Conservation (phyloP, 64 coral and sea anemone species). For the Actinia equina region DNA sequence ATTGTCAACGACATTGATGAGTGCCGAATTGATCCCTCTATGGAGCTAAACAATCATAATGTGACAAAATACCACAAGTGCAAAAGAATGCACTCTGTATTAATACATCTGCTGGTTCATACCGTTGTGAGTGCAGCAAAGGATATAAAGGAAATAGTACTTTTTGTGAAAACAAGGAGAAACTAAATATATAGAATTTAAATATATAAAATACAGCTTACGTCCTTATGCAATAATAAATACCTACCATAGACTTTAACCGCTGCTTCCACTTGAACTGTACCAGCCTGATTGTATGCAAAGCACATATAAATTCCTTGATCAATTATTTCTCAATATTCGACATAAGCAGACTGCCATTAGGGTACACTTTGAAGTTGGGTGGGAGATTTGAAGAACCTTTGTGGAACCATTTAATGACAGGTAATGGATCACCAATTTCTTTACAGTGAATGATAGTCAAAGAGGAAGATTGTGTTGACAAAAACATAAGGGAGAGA, state of each 20-base stretch:
- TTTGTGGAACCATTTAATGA: conserved; percentile 33
- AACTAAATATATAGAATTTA: too few relatives aligned
- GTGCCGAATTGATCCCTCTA: too few relatives aligned
- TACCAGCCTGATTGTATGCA: conserved; percentile 32
- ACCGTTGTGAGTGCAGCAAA: conserved; percentile 25
- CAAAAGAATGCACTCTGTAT: conserved; percentile 45
- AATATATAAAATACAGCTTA: too few relatives aligned
- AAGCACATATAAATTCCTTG: conserved; percentile 35
- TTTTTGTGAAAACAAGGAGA: too few relatives aligned
- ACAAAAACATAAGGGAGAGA: too few relatives aligned
- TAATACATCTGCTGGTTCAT: conserved; percentile 37
- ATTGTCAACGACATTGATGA: too few relatives aligned
- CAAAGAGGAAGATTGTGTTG: conserved; percentile 2
- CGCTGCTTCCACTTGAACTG: neutral
- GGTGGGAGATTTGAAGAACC: neutral
- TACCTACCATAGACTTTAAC: conserved; percentile 57
- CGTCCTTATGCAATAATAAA: neutral
- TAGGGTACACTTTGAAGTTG: conserved; percentile 1
- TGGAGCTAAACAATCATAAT: neutral
- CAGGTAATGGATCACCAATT: conserved; percentile 33
- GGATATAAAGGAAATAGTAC: neutral
- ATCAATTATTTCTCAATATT: conserved; percentile 18
- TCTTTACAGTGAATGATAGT: conserved; percentile 43
- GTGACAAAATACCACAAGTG: conserved; percentile 28
- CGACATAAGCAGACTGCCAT: conserved; percentile 40